Conservation (phyloP, 2,797 vertebrate genomes). For the Syngnathus acus region DNA sequence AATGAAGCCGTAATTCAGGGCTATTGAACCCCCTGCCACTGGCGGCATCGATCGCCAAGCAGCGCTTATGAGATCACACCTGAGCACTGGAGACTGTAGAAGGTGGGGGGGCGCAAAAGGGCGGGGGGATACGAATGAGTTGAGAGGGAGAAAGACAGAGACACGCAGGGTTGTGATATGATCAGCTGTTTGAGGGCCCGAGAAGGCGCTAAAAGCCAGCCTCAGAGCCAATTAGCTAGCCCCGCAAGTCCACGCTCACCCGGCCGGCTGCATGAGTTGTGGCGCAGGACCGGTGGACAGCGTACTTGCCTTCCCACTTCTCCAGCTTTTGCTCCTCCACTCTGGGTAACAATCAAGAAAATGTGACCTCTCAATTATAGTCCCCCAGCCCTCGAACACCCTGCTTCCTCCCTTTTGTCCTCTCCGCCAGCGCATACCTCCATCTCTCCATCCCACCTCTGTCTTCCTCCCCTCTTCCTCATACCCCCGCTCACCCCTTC, state of each 20-base stretch:
- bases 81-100: slow-evolving; percentile 75
- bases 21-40: slow-evolving; percentile 89
- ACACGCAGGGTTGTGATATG: slow-evolving; percentile 78
- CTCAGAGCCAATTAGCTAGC: slow-evolving; percentile 67
- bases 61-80: slow-evolving; percentile 87
- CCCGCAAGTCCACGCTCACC: slow-evolving; percentile 44
- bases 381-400: slow-evolving; percentile 18
- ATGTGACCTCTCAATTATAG: slow-evolving; percentile 60
- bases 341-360: slow-evolving; percentile 30
- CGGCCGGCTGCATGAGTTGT: slow-evolving; percentile 14
- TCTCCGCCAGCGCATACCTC: slow-evolving; percentile 30
- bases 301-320: slow-evolving; percentile 31
- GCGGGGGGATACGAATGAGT: slow-evolving; percentile 17
- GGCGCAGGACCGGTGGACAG: slow-evolving; percentile 36
- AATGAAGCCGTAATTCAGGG: slow-evolving; percentile 97
- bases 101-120: slow-evolving; percentile 25
- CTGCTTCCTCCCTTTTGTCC: slow-evolving; percentile 16
- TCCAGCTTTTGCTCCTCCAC: slow-evolving; percentile 22
- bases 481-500: slow-evolving; percentile 38
- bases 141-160: slow-evolving; percentile 32
- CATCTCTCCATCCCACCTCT: slow-evolving; percentile 14
- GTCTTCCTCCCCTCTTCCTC: slow-evolving; percentile 16
- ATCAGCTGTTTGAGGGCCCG: slow-evolving; percentile 82
- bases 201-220: slow-evolving; percentile 70
- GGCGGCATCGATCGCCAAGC: slow-evolving; percentile 84